Conservation (phyloP, 2,113 vertebrate species). For the Xiphophorus maculatus region DNA sequence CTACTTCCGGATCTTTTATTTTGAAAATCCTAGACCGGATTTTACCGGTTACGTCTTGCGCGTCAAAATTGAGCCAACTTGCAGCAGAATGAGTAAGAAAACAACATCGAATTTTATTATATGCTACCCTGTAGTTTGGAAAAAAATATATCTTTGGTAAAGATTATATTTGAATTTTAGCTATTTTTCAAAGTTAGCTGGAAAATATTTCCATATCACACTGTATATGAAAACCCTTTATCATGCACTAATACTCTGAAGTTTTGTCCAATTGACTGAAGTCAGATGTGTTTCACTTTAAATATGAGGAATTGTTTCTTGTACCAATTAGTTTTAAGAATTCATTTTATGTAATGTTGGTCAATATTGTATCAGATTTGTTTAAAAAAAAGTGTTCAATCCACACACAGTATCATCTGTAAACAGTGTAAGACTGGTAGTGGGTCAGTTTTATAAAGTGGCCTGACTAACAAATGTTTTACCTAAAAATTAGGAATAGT, state of each 20-base stretch:
- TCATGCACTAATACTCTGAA: background rate
- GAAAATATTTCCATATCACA: background rate
- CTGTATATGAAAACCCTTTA: background rate
- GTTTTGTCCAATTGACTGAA: background rate
- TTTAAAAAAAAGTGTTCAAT: background rate
- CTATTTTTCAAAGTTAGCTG: background rate
- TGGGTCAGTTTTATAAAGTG: background rate
- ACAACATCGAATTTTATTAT: no score
- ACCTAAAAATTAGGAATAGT: no score
- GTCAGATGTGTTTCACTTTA: background rate
- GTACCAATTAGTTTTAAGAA: background rate
- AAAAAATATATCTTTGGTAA: background rate
- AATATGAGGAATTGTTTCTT: background rate
- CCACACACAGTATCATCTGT: background rate
- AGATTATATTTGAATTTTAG: background rate
- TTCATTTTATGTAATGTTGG: background rate
- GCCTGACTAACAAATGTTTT: background rate
- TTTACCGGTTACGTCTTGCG: no score
- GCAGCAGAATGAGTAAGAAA: no score
- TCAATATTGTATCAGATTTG: background rate
- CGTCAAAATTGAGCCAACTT: no score
- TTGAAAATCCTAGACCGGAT: no score
- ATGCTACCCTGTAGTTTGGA: no score
- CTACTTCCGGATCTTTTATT: no score
- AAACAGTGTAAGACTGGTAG: background rate